Evolutionary conservation across 2,113 vertebrate genomes (phyloP), one percentile per base, ranked within the genome.

Genomic region (Alectura lathami): DNA sequence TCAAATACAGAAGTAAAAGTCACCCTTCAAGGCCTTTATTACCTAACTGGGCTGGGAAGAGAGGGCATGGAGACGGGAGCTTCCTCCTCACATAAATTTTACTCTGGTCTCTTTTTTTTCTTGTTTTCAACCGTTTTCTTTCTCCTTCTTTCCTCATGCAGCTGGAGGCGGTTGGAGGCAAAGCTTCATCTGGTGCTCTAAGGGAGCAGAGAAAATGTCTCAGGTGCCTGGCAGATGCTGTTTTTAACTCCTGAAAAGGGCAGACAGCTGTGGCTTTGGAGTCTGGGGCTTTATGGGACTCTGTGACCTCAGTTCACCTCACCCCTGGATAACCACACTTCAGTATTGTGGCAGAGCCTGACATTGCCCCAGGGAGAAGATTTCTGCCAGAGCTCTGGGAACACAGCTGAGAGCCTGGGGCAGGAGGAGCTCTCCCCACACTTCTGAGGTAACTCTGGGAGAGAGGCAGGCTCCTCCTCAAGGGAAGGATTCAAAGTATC

Each of bases 331-430:
- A 3, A 89, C 26, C 16, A 13, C 20, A 29, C 22, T 64, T 51
- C 50, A 74, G 60, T 50, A 11, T 0, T 27, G 42, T 8, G 3
- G 1, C 30, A 32, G 38, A 29, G 59, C 32, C 29, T 0, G 0
- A 20, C 5, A 17, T 9, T 83, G 34, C 1, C 26, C 2, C 15
- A 26, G 18, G 20, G 30, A 73, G 3, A 1, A 74, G 27, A 30
- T 26, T 8, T 63, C 34, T 42, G 20, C 32, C 56, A 4, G 47
- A 54, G 34, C 11, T 62, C 64, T 74, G 30, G 40, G n/a, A 86
- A 50, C 0, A 0, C 1, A 1, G 16, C 13, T 81, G 43, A 70
- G 47, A 22, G 2, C 66, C 36, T 26, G 30, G 29, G 86, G 43
- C 8, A 50, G 51, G 13, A 72, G 14, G 9, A 63, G 8, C 6